Base-by-base conservation (phyloP, 1,140 invertebrate genomes). In the Drosophila malerkotliana region DNA sequence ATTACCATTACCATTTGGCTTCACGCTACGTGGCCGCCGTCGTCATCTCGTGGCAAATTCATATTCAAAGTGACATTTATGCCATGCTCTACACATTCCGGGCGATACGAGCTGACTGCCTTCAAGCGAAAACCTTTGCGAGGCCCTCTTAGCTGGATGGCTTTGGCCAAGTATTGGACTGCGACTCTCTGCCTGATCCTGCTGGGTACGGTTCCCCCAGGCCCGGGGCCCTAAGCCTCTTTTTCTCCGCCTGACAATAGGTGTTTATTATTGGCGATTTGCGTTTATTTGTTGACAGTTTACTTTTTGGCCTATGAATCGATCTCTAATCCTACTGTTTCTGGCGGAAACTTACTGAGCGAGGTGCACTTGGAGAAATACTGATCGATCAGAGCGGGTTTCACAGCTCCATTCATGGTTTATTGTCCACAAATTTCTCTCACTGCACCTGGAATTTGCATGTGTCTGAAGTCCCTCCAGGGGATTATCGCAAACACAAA, bases 11-110 rank as follows among this genome's bases (percentile, higher is more conserved):
- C 66, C 66, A 68, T 69, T 79, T 74, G 59, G 68, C 55, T 90
- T 87, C 87, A 90, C 84, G 83, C 83, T 81, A 78, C 63, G 34
- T 68, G 63, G 68, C 47, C 54, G 54, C 72, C 72, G 72, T 88
- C 83, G 66, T 79, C 84, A 69, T 82, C 79, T 77, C 62, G 26
- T 44, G 73, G 49, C 79, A 69, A 88, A 88, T 69, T 79, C 83
- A 77, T 74, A 87, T 87, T 76, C 83, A 62, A 88, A 79, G 84
- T 88, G 83, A 88, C 83, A 88, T 83, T 88, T 88, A 88, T 88
- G 76, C 83, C 83, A 87, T 87, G 82, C 83, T 87, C 83, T 87
- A 87, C 82, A 88, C 82, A 87, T 87, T 87, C 82, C 82, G 71
- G 61, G 74, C 82, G 82, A 85, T 82, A 85, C 82, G 74, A 87